A percentile compares a stretch with the other conserved stretches of the same genome.
Conservation (phyloP, 2,888 invertebrate species). For the Mythimna ferrago region DNA sequence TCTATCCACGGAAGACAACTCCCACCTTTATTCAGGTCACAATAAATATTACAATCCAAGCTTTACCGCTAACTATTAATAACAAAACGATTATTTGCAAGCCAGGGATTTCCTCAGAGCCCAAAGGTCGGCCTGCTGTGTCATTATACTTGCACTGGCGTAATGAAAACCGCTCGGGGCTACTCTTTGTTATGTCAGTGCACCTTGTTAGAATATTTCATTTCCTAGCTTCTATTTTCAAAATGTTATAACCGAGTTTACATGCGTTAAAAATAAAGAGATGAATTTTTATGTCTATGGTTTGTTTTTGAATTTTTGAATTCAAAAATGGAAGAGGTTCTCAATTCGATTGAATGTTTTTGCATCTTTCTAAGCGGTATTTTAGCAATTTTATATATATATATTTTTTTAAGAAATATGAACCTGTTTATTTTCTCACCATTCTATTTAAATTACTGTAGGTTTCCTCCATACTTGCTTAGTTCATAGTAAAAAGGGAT, state of each 20-base stretch:
- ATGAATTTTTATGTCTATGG: not conserved
- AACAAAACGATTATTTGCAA: constrained; percentile 61
- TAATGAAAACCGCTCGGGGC: constrained; percentile 72
- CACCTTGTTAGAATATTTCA: constrained; percentile 71
- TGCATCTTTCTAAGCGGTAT: too few relatives aligned
- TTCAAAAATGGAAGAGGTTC: not conserved
- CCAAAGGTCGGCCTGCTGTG: constrained; percentile 69
- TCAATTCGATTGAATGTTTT: too few relatives aligned
- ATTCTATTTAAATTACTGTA: constrained; percentile 4
- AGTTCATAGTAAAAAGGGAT: constrained; percentile 11
- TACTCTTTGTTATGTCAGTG: constrained; percentile 70
- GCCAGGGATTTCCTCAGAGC: constrained; percentile 59
- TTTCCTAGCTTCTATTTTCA: constrained; percentile 67
- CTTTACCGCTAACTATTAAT: constrained; percentile 58
- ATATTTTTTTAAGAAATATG: not conserved
- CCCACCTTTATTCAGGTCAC: constrained; percentile 27
- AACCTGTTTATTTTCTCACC: not conserved
- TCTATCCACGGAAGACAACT: constrained; percentile 15
- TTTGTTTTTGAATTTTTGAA: not conserved
- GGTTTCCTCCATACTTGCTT: not conserved
- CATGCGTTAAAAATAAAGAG: not conserved
- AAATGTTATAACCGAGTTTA: constrained; percentile 42
- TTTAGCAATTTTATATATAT: not conserved
- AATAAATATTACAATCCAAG: constrained; percentile 49
- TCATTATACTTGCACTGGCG: constrained; percentile 64